phyloP scores from a whole-genome alignment of 2,113 vertebrate species.

The Procavia capensis region DNA sequence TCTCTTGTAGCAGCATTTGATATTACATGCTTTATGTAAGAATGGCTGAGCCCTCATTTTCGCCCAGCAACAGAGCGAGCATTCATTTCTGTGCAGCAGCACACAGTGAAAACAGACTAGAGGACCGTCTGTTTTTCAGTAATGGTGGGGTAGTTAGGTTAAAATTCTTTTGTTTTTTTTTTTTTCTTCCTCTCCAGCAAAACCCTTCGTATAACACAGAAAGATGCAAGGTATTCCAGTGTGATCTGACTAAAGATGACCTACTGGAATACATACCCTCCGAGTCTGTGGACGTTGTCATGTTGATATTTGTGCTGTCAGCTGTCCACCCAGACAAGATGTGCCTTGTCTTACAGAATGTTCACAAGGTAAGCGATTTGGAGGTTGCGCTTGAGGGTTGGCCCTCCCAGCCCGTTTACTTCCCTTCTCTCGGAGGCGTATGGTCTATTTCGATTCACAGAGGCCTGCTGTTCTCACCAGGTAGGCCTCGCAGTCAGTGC shows the following conservation, averaged over 20 bases:
- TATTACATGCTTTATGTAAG: neutral
- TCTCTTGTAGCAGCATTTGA: neutral
- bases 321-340: conserved; percentile 98
- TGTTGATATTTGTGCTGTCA: conserved; percentile 96
- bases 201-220: conserved; percentile 90
- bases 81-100: neutral
- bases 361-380: conserved; percentile 89
- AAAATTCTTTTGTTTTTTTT: conserved; percentile 56
- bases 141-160: too few species aligned
- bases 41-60: neutral
- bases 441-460: neutral
- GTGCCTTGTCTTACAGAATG: conserved; percentile 91
- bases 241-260: conserved; percentile 95
- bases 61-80: neutral
- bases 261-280: conserved; percentile 89
- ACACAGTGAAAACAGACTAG: neutral
- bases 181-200: conserved; percentile 86
- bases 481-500: neutral
- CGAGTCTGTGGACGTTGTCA: conserved; percentile 92
- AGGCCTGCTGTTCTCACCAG: neutral
- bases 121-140: too few species aligned
- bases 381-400: neutral
- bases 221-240: conserved; percentile 95
- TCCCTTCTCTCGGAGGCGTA: neutral
- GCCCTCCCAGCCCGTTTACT: neutral